These are phyloP conservation scores for Oreochromis niloticus DNA, from an alignment of 2,113 vertebrate species.

Conservation along the genomic window DNA sequence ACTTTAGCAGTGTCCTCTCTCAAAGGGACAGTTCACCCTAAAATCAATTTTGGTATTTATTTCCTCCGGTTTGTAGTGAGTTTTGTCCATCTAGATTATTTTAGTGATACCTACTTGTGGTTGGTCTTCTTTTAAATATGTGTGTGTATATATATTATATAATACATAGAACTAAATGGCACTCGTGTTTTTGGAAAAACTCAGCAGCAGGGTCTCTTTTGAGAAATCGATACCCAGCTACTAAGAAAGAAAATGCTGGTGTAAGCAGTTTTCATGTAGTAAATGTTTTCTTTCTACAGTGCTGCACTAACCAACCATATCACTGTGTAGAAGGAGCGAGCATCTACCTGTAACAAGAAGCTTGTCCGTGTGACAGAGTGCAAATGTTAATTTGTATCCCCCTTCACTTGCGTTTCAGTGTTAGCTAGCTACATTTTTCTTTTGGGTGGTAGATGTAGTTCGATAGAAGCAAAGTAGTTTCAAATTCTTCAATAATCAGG, in stretches of 20 bases:
- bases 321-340: not conserved
- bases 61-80: not conserved
- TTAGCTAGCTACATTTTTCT: not conserved
- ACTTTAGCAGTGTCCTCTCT: not conserved
- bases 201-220: not conserved
- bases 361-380: accelerated
- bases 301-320: not conserved
- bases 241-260: not conserved
- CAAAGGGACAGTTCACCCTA: not conserved
- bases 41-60: not conserved
- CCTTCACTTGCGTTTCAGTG: not conserved
- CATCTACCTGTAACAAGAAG: not conserved
- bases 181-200: not conserved
- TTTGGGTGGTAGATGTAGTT: not conserved
- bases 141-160: no score
- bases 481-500: not conserved
- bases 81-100: not conserved
- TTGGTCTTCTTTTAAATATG: not conserved
- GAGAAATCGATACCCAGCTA: not conserved
- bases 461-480: not conserved
- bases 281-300: not conserved
- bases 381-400: not conserved
- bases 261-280: not conserved
- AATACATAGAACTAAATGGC: not conserved
- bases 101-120: not conserved